phyloP scores from a whole-genome alignment of 2,113 vertebrate genomes.

The Phylloscopus trochiloides region DNA sequence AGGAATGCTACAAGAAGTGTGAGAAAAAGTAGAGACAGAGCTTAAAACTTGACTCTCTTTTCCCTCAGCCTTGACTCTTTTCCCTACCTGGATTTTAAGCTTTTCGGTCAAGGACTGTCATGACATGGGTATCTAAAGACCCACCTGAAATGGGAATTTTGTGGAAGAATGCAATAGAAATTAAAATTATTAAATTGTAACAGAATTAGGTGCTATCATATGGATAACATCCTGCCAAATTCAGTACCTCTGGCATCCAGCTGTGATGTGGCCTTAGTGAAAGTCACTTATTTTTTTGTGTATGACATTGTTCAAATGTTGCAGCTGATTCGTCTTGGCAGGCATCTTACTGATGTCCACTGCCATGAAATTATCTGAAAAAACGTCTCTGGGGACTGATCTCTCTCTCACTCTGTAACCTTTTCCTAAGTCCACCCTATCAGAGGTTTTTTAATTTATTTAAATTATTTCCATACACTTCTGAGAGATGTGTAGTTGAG shows the following conservation, averaged over 20 bases:
- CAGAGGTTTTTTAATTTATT: not conserved
- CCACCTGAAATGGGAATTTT: not conserved
- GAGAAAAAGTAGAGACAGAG: not conserved
- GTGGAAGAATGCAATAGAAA: not conserved
- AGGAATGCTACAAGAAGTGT: accelerated
- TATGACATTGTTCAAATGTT: not conserved
- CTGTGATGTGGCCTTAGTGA: not conserved
- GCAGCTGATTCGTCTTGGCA: not conserved
- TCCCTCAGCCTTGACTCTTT: not conserved
- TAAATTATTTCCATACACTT: not conserved
- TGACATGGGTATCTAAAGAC: not conserved
- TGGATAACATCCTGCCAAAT: not conserved
- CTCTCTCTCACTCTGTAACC: not conserved
- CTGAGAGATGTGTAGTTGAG: not conserved
- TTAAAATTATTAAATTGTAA: not conserved
- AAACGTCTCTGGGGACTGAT: not conserved
- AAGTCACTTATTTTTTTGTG: not conserved
- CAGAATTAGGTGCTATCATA: not conserved
- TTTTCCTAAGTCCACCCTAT: not conserved
- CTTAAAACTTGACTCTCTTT: not conserved
- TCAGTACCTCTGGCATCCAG: not conserved
- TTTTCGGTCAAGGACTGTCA: not conserved
- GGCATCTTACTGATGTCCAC: not conserved
- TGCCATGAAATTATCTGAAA: not conserved
- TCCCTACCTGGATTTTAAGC: not conserved